phyloP scores from a whole-genome alignment of 2,797 vertebrate genomes.

The Neosilurus hyrtlii region DNA sequence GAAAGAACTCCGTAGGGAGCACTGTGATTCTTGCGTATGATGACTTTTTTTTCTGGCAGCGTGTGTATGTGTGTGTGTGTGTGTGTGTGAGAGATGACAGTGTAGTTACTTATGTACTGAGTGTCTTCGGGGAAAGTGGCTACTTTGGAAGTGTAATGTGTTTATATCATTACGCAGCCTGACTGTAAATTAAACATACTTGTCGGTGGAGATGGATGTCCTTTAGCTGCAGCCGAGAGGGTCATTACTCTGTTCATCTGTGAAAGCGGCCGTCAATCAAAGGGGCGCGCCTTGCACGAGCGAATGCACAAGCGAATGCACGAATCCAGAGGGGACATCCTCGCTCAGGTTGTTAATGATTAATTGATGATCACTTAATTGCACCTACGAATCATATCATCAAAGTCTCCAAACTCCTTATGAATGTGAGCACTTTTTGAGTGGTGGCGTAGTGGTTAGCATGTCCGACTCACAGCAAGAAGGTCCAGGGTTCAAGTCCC shows the following conservation, averaged over 20 bases:
- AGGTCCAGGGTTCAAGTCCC: too few relatives aligned
- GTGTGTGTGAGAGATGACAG: neutral
- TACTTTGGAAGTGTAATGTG: conserved; percentile 45
- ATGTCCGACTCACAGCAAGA: too few relatives aligned
- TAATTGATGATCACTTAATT: neutral
- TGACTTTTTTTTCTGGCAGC: neutral
- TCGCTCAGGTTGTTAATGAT: neutral
- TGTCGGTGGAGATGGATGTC: conserved; percentile 16
- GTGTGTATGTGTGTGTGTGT: neutral
- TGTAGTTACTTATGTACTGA: conserved; percentile 36
- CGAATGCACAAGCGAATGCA: neutral
- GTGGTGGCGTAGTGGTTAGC: too few relatives aligned
- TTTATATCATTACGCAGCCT: conserved; percentile 45
- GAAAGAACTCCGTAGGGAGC: conserved; percentile 30
- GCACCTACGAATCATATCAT: neutral
- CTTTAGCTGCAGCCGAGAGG: conserved; percentile 18
- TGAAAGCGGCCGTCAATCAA: conserved; percentile 41
- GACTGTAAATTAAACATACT: conserved; percentile 36
- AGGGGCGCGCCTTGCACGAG: neutral
- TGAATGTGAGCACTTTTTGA: neutral
- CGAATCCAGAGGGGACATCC: conserved; percentile 21
- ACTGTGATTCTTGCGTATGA: conserved; percentile 4
- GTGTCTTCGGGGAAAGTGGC: conserved; percentile 34
- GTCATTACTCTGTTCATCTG: conserved; percentile 26
- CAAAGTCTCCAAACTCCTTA: neutral